A percentile compares a stretch with the other conserved stretches of the same genome.
Evolutionary conservation across 2,888 invertebrate genomes (phyloP).

Genomic region (Drosophila silvestris): DNA sequence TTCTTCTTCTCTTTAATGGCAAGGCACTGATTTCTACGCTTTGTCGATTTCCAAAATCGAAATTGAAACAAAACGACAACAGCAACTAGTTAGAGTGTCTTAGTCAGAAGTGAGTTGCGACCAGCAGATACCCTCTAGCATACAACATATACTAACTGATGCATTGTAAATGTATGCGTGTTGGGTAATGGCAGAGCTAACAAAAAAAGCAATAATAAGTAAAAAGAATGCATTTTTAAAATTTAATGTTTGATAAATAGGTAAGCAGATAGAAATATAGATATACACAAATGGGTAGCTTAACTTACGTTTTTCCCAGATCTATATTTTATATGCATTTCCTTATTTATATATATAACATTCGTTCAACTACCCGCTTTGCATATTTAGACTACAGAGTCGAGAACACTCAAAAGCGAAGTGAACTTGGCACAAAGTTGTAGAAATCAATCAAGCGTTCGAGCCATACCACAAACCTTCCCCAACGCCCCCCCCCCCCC

Average conservation of each 20-base stretch:
- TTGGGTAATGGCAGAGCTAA: neutral
- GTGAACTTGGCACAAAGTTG: constrained; percentile 62
- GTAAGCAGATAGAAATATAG: neutral
- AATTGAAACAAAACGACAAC: constrained; percentile 45
- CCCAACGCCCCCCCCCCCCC: neutral
- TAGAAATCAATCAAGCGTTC: constrained; percentile 71
- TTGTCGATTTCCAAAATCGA: constrained; percentile 23
- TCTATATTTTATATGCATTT: neutral
- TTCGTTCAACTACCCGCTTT: neutral
- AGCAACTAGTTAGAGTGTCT: constrained; percentile 3
- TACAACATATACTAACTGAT: neutral
- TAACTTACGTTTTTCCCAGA: neutral
- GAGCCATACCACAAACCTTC: constrained; percentile 13
- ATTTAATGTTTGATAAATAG: neutral
- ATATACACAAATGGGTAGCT: neutral
- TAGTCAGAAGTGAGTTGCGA: neutral
- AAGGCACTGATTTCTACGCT: constrained; percentile 31
- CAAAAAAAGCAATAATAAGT: neutral
- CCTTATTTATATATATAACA: neutral
- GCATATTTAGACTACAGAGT: neutral
- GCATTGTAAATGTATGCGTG: neutral
- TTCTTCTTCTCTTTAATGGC: neutral
- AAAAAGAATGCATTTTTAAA: neutral
- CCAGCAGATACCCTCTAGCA: neutral
- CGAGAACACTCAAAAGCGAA: constrained; percentile 33